A percentile compares a stretch with the other conserved stretches of the same genome.
These are phyloP conservation scores for Drosophila kikkawai DNA, from an alignment of 1,140 invertebrate genomes.

Conservation along the genomic window DNA sequence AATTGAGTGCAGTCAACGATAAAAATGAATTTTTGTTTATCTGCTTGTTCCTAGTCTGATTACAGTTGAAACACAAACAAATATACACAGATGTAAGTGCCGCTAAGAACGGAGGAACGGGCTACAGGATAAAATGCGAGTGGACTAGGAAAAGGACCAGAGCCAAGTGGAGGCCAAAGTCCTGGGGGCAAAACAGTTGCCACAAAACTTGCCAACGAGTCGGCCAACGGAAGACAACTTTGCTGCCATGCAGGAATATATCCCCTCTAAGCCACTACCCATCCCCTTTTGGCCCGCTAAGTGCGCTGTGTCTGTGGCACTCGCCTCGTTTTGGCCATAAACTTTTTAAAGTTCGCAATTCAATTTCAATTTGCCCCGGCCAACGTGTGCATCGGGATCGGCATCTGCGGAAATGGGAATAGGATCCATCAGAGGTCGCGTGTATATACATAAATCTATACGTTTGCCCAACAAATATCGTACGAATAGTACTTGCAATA, in stretches of 20 bases:
- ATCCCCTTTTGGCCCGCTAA: slow-evolving; percentile 39
- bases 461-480: slow-evolving; percentile 46
- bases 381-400: slow-evolving; percentile 33
- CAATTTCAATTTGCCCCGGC: slow-evolving; percentile 74
- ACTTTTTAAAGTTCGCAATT: slow-evolving; percentile 81
- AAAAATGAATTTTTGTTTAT: slow-evolving; percentile 67
- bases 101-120: slow-evolving; percentile 2
- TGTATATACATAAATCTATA: slow-evolving; percentile 36
- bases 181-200: slow-evolving; percentile 50
- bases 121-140: not conserved
- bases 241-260: slow-evolving; percentile 45
- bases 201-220: slow-evolving; percentile 47
- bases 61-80: slow-evolving; percentile 57
- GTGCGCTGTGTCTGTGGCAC: slow-evolving; percentile 26
- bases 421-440: slow-evolving; percentile 31
- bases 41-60: slow-evolving; percentile 49
- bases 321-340: slow-evolving; percentile 69
- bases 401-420: slow-evolving; percentile 41
- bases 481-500: slow-evolving; percentile 49
- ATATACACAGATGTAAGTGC: slow-evolving; percentile 29
- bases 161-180: slow-evolving; percentile 13
- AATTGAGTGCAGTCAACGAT: slow-evolving; percentile 81
- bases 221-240: slow-evolving; percentile 36
- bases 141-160: slow-evolving; percentile 1
- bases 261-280: slow-evolving; percentile 33